phyloP scores from a whole-genome alignment of 1,140 invertebrate genomes.

The Procambarus clarkii region DNA sequence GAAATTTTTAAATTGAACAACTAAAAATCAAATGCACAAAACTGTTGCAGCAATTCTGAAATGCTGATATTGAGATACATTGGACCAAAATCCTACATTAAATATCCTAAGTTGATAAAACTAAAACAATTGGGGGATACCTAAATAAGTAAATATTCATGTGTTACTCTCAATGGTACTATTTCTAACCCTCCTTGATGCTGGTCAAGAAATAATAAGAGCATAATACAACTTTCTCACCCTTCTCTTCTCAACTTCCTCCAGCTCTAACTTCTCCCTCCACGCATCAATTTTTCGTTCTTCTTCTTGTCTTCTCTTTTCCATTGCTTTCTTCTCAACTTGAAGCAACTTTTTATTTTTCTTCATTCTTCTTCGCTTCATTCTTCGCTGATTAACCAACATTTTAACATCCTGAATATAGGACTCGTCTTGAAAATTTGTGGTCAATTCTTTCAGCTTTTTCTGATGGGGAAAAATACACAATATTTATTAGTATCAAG shows the following conservation, averaged over 20 bases:
- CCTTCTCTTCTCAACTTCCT: constrained; percentile 80
- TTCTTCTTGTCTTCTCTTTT: constrained; percentile 76
- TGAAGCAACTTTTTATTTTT: constrained; percentile 74
- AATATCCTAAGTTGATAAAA: too few relatives aligned
- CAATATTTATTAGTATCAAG: too few relatives aligned
- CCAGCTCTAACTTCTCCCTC: constrained; percentile 80
- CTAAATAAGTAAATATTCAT: too few relatives aligned
- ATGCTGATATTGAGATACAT: too few relatives aligned
- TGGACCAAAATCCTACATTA: too few relatives aligned
- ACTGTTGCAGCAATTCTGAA: too few relatives aligned
- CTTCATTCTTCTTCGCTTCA: constrained; percentile 40
- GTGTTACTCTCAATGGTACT: too few relatives aligned
- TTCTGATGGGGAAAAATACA: constrained; percentile 12
- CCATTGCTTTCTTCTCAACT: constrained; percentile 75
- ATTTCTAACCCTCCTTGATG: too few relatives aligned
- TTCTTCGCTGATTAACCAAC: constrained; percentile 17
- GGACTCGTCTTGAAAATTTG: constrained; percentile 22
- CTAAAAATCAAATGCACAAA: too few relatives aligned
- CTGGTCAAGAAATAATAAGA: too few relatives aligned
- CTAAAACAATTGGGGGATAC: too few relatives aligned
- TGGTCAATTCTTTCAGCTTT: not conserved
- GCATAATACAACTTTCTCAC: constrained; percentile 73
- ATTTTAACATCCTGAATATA: constrained; percentile 13
- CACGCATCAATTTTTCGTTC: constrained; percentile 80
- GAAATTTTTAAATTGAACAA: too few relatives aligned